Conservation (phyloP, 1,140 invertebrate species). For the Reticulitermes speratus region DNA sequence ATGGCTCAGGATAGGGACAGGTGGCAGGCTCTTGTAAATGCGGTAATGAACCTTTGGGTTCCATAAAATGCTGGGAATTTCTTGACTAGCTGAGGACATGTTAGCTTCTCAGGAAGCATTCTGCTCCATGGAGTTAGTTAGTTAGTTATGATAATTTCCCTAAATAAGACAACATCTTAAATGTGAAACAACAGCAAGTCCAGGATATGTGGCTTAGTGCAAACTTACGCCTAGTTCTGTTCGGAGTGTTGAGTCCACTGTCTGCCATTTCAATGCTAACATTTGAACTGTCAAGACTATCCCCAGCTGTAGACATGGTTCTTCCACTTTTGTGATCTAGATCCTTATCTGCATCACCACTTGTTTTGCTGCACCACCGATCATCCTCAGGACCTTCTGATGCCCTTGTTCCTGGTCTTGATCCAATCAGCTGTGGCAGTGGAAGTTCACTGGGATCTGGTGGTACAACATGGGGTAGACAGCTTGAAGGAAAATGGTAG, state of each 20-base stretch:
- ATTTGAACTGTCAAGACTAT: slow-evolving; percentile 1
- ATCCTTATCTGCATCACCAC: not conserved
- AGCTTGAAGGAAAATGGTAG: not conserved
- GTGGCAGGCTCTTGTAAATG: too few relatives aligned
- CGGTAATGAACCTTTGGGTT: too few relatives aligned
- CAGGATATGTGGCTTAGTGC: too few relatives aligned
- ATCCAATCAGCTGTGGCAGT: not conserved
- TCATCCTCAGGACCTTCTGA: not conserved
- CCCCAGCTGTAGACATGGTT: not conserved
- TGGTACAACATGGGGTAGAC: slow-evolving; percentile 15
- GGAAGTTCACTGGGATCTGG: slow-evolving; percentile 31
- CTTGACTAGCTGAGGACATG: too few relatives aligned
- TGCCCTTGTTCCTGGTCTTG: not conserved
- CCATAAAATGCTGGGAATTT: too few relatives aligned
- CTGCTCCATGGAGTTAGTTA: too few relatives aligned
- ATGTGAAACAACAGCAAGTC: too few relatives aligned
- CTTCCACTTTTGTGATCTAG: not conserved
- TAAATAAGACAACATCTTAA: too few relatives aligned
- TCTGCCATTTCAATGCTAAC: not conserved
- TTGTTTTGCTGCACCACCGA: not conserved
- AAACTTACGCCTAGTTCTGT: slow-evolving; percentile 20
- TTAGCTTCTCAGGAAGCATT: too few relatives aligned
- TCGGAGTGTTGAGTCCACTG: slow-evolving; percentile 18
- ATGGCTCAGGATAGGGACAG: too few relatives aligned
- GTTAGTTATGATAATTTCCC: too few relatives aligned